Evolutionary conservation across 1,140 invertebrate species (phyloP).

Genomic region (Phenacoccus solenopsis): DNA sequence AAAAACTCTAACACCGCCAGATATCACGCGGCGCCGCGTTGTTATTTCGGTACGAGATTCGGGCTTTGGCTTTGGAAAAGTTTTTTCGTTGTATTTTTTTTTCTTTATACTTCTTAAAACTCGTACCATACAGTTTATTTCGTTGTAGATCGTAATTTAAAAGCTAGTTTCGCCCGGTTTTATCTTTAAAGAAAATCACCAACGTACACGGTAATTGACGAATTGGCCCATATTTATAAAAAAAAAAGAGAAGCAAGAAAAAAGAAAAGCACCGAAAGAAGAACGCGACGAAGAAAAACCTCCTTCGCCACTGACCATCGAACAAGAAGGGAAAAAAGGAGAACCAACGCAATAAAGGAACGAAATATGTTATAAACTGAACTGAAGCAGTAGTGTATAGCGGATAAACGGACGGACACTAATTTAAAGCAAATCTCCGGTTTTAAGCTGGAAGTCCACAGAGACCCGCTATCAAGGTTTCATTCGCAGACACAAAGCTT

Average conservation of each 20-base stretch:
- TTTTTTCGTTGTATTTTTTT: no score
- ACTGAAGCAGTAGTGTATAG: background rate
- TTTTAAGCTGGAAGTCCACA: background rate
- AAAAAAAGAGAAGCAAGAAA: background rate
- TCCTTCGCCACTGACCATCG: no score
- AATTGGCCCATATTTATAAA: background rate
- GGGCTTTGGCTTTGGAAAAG: no score
- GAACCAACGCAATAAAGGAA: background rate
- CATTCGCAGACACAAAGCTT: slow-evolving; percentile 1
- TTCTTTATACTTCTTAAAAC: no score
- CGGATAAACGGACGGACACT: background rate
- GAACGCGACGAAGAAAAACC: background rate
- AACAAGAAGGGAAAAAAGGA: background rate
- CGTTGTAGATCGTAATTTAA: background rate
- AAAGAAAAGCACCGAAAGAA: background rate
- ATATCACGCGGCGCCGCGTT: no score
- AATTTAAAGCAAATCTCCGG: slow-evolving; percentile 1
- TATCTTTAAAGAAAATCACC: background rate
- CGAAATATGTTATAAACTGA: background rate
- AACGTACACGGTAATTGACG: background rate
- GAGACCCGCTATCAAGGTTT: background rate
- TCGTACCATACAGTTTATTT: background rate
- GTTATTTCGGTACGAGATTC: no score
- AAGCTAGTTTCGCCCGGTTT: background rate
- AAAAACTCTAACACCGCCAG: no score